Evolutionary conservation across 2,888 invertebrate genomes (phyloP), one percentile per base, ranked within the genome.

Genomic region (Drosophila meridiana): DNA sequence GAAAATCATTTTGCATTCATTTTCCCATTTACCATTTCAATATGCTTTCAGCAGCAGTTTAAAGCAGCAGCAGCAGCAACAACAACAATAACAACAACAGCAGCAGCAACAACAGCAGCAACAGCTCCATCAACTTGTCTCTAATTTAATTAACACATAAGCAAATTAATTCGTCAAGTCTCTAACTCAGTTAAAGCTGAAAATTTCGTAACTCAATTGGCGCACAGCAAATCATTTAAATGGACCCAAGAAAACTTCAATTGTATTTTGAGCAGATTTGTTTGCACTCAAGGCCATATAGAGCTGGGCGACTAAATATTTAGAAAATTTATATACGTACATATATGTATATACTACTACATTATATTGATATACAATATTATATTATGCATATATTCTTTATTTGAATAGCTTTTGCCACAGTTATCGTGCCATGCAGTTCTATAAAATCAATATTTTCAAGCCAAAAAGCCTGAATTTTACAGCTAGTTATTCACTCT

Each of bases 81-180:
- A 55, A n/a, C 32, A 28, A 6, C 69, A 43, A 36, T 30, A 45
- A 11, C 50, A 43, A 20, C 63, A 43, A 20, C 40, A 38, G 36
- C 11, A 48, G 40, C 40, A 43, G 28, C 68, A 73, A 73, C 69
- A 43, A 36, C 36, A 45, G 13, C 50, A 43, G 26, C 63, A 43
- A 20, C 40, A 38, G 42, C 14, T 55, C 40, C 40, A 40, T 47
- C 68, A 73, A 73, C 64, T 68, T 61, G 61, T 40, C 57, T 61
- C 38, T 64, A 76, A 77, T 80, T 70, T 7, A 59, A 56, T 78
- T 76, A 80, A 63, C 71, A 76, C 61, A 63, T 55, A 67, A 70
- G 63, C 61, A 56, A 80, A 70, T 77, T 67, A 76, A 76, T 77
- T 70, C 45, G 70, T 66, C 60, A 80, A 53, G 48, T 42, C 14